phyloP scores from a whole-genome alignment of 2,113 vertebrate genomes.

The Silurus meridionalis region DNA sequence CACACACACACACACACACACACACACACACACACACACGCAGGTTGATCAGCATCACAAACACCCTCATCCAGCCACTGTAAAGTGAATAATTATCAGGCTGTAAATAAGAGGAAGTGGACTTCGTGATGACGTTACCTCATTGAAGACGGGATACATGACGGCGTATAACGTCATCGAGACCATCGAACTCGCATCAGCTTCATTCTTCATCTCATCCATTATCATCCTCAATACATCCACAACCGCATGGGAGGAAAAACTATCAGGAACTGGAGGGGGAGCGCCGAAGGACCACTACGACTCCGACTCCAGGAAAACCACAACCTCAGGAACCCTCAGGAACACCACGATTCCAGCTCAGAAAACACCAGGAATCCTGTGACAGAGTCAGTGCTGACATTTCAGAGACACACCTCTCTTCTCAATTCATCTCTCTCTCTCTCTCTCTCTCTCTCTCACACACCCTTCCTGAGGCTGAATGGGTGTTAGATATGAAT shows the following conservation, averaged over 20 bases:
- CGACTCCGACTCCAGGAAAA: not conserved
- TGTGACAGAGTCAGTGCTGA: not conserved
- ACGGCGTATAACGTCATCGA: constrained; percentile 99
- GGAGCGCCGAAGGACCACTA: too few species aligned
- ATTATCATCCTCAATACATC: constrained; percentile 99
- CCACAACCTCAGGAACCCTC: too few species aligned
- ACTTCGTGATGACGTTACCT: constrained; percentile 70
- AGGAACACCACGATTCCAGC: not conserved
- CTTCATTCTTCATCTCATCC: constrained; percentile 99
- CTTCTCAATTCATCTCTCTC: not conserved
- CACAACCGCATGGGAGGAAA: constrained; percentile 58
- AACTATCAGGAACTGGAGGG: constrained; percentile 49
- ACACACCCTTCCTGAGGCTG: constrained; percentile 1
- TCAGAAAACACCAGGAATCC: not conserved
- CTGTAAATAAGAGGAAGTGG: not conserved
- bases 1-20: not conserved
- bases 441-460: not conserved
- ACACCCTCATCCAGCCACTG: not conserved
- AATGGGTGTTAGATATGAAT: not conserved
- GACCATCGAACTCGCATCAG: constrained; percentile 99
- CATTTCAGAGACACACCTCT: not conserved
- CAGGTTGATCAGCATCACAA: not conserved
- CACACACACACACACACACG: not conserved
- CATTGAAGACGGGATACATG: constrained; percentile 98
- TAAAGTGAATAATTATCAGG: not conserved